phyloP scores from a whole-genome alignment of 2,797 vertebrate species.

The Paratrypauchen microcephalus region DNA sequence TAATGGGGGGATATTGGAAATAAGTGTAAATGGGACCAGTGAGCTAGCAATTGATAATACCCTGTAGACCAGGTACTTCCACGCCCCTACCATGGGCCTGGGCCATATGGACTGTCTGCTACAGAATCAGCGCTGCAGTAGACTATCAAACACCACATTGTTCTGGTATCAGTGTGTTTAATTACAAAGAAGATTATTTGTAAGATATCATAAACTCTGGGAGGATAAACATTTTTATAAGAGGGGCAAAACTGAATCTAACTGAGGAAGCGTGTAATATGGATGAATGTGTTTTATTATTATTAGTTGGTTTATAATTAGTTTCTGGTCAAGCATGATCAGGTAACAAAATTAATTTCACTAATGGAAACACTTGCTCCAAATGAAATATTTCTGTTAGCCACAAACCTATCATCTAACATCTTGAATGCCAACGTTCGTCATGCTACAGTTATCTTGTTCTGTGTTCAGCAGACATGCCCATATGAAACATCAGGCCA shows the following conservation, averaged over 20 bases:
- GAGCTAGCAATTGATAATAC: no score
- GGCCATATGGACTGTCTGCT: no score
- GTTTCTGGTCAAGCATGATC: slow-evolving; percentile 39
- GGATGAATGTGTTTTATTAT: slow-evolving; percentile 20
- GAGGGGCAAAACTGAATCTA: neutral
- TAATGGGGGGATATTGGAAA: no score
- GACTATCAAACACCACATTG: no score
- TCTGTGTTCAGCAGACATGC: slow-evolving; percentile 36
- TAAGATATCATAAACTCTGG: slow-evolving; percentile 56
- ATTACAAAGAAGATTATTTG: slow-evolving; percentile 14
- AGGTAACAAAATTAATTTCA: slow-evolving; percentile 49
- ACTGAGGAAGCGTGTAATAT: slow-evolving; percentile 3
- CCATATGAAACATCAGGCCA: slow-evolving; percentile 41
- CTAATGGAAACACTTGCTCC: slow-evolving; percentile 30
- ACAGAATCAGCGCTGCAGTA: no score
- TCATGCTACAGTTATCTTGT: slow-evolving; percentile 49
- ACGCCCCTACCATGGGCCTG: no score
- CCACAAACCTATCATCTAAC: slow-evolving; percentile 50
- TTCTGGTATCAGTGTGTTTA: slow-evolving; percentile 34
- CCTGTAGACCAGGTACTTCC: no score
- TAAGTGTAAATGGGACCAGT: no score
- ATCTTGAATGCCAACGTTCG: slow-evolving; percentile 45
- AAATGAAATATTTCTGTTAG: slow-evolving; percentile 51
- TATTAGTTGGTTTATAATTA: slow-evolving; percentile 24
- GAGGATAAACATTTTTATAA: slow-evolving; percentile 35